phyloP scores from a whole-genome alignment of 1,140 invertebrate genomes.

The Brachionus angularis region DNA sequence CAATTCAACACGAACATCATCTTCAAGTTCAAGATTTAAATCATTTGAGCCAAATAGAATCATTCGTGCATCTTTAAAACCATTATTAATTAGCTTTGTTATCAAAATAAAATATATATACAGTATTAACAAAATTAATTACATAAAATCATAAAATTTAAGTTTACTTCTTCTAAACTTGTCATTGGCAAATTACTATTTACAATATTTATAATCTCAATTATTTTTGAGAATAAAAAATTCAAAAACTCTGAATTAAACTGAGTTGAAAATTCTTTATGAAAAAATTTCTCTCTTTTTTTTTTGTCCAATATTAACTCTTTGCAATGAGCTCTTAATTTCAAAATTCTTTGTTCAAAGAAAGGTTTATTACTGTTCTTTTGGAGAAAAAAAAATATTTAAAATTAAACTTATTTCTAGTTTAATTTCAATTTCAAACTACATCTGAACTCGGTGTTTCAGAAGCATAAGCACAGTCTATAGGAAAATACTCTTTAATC shows the following conservation, averaged over 20 bases:
- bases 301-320: conserved; percentile 12
- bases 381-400: not conserved
- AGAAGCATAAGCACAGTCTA: not conserved
- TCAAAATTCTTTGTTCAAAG: conserved; percentile 9
- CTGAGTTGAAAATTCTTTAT: conserved; percentile 1
- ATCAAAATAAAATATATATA: not conserved
- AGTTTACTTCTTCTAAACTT: conserved; percentile 1
- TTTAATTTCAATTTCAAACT: too few species aligned
- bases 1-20: not conserved
- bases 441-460: not conserved
- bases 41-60: conserved; percentile 1
- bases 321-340: conserved; percentile 13
- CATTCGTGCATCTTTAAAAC: not conserved
- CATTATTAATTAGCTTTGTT: not conserved
- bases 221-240: conserved; percentile 15
- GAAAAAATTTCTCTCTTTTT: not conserved
- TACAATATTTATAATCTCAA: not conserved
- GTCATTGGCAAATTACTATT: not conserved
- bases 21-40: conserved; percentile 6
- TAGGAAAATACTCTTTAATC: conserved; percentile 34
- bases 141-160: not conserved
- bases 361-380: not conserved
- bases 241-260: conserved; percentile 10
- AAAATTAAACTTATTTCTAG: too few species aligned
- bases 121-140: not conserved